phyloP scores from a whole-genome alignment of 64 coral and sea anemone species.

The Acropora yongei region DNA sequence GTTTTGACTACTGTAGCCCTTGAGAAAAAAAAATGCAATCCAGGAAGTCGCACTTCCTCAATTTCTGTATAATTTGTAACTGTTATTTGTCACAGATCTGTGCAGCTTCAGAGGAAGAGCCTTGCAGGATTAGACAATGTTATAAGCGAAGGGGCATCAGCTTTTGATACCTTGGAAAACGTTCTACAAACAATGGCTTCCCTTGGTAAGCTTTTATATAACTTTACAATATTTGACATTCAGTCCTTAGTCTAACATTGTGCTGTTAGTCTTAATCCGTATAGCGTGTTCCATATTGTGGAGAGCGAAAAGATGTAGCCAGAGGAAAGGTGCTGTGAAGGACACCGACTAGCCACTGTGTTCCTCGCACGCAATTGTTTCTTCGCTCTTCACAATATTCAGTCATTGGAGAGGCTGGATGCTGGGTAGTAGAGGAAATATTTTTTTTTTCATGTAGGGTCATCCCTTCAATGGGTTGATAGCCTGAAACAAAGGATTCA shows the following conservation, averaged over 20 bases:
- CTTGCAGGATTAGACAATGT: no score
- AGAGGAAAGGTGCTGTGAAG: not conserved
- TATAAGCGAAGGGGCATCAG: slow-evolving; percentile 55
- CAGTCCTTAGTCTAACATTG: not conserved
- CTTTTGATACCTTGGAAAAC: slow-evolving; percentile 63
- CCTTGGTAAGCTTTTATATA: slow-evolving; percentile 9
- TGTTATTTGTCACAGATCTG: no score
- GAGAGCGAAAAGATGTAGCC: not conserved
- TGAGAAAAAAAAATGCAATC: no score
- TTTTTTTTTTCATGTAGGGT: slow-evolving; percentile 10
- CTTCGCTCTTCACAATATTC: not conserved
- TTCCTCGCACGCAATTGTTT: not conserved
- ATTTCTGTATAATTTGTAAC: no score
- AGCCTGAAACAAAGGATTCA: slow-evolving; percentile 21
- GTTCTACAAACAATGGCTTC: slow-evolving; percentile 10
- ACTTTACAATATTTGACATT: not conserved
- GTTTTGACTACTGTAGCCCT: no score
- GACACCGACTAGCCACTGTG: not conserved
- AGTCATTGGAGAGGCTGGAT: not conserved
- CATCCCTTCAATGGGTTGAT: slow-evolving; percentile 38
- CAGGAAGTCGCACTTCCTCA: no score
- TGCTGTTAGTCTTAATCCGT: not conserved
- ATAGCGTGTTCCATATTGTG: not conserved
- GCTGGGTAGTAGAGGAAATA: not conserved
- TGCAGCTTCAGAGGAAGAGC: no score